phyloP scores from a whole-genome alignment of 2,888 invertebrate genomes.

The Anoncus sp. region DNA sequence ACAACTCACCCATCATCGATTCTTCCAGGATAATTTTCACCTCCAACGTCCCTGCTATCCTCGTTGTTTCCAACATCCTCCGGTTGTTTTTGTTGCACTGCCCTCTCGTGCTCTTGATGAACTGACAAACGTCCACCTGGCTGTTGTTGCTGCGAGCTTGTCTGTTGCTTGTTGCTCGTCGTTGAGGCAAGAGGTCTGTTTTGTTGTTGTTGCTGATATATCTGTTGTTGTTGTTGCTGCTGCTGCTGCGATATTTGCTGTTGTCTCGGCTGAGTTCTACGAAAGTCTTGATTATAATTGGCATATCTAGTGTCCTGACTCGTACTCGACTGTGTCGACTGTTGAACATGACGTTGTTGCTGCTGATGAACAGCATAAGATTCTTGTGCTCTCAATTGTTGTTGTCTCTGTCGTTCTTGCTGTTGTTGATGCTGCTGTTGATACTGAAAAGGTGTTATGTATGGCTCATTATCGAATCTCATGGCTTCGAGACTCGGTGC shows the following conservation, averaged over 20 bases:
- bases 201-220: slow-evolving; percentile 49
- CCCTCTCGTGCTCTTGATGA: slow-evolving; percentile 66
- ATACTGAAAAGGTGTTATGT: slow-evolving; percentile 74
- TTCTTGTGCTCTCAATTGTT: slow-evolving; percentile 58
- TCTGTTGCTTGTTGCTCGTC: slow-evolving; percentile 23
- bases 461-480: slow-evolving; percentile 76
- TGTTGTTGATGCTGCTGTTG: slow-evolving; percentile 72
- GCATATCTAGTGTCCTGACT: slow-evolving; percentile 73
- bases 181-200: slow-evolving; percentile 6
- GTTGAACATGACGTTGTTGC: slow-evolving; percentile 43
- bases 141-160: slow-evolving; percentile 52
- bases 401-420: slow-evolving; percentile 64
- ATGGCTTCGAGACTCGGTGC: slow-evolving; percentile 72
- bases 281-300: slow-evolving; percentile 75
- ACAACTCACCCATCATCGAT: slow-evolving; percentile 73
- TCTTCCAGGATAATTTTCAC: slow-evolving; percentile 73
- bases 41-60: slow-evolving; percentile 14
- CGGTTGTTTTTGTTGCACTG: slow-evolving; percentile 25
- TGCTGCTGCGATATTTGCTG: slow-evolving; percentile 64
- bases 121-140: slow-evolving; percentile 50
- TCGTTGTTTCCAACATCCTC: slow-evolving; percentile 10
- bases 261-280: slow-evolving; percentile 72
- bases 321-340: slow-evolving; percentile 29
- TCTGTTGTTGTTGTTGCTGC: slow-evolving; percentile 53
- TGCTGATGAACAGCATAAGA: slow-evolving; percentile 59